Evolutionary conservation across 2,888 invertebrate species (phyloP).

Genomic region (Stenichneumon culpator): DNA sequence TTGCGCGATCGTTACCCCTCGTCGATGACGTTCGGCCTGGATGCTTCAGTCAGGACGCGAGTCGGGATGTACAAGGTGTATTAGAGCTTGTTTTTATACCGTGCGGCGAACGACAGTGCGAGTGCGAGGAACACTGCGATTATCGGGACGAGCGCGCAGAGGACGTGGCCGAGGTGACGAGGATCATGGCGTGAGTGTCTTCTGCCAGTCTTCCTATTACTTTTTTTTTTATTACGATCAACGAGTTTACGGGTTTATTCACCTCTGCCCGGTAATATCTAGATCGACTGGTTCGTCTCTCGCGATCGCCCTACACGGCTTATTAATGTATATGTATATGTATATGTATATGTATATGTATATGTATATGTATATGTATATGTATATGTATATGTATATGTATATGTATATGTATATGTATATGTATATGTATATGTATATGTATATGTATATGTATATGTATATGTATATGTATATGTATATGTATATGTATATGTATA

Average conservation of each 20-base stretch:
- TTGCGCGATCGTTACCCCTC: not conserved
- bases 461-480: too few relatives aligned
- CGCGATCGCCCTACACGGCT: conserved; percentile 18
- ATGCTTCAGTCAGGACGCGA: not conserved
- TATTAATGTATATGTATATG: conserved; percentile 5
- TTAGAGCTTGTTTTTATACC: conserved; percentile 44
- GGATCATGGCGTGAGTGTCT: conserved; percentile 55
- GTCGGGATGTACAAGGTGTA: conserved; percentile 42
- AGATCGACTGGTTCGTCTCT: conserved; percentile 22
- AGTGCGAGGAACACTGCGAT: conserved; percentile 30
- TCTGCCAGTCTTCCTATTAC: not conserved
- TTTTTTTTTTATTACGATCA: not conserved
- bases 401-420: too few relatives aligned
- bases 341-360: too few relatives aligned
- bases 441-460: too few relatives aligned
- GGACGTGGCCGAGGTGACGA: conserved; percentile 22
- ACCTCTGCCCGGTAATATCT: conserved; percentile 29
- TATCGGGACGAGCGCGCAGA: not conserved
- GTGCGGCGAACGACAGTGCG: conserved; percentile 28
- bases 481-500: too few relatives aligned
- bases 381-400: too few relatives aligned
- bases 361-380: too few relatives aligned
- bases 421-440: too few relatives aligned
- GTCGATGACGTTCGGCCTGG: conserved; percentile 32
- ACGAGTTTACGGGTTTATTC: conserved; percentile 34